Evolutionary conservation across 37 sponge, comb jelly and placozoan genomes (phyloP).

Genomic region (Oopsacas minuta): DNA sequence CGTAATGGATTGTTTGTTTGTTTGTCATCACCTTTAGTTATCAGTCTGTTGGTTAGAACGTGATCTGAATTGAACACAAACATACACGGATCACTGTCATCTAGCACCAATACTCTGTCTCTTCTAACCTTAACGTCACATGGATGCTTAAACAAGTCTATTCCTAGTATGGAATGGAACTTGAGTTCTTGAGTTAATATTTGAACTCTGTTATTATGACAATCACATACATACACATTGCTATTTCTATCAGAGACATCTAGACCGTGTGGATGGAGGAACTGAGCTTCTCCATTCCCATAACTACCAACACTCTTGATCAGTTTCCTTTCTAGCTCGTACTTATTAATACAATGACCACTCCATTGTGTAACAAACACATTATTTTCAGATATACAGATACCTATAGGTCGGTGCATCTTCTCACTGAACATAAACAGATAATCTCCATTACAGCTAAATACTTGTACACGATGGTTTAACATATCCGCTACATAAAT

Average conservation of each 20-base stretch:
- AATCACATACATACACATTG: background rate
- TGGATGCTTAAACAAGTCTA: background rate
- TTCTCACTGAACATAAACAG: slow-evolving; percentile 15
- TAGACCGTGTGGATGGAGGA: background rate
- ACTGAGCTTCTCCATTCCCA: slow-evolving; percentile 8
- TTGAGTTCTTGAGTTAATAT: background rate
- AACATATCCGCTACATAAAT: background rate
- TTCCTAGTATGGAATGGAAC: slow-evolving; percentile 19
- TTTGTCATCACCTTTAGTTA: background rate
- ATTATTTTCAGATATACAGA: background rate
- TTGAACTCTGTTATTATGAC: background rate
- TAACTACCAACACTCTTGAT: slow-evolving; percentile 12
- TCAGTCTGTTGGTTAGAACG: slow-evolving; percentile 19
- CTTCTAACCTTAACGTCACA: background rate
- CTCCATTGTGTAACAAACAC: background rate
- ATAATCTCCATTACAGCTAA: slow-evolving; percentile 8
- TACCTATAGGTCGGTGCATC: background rate
- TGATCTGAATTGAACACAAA: slow-evolving; percentile 12
- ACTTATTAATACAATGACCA: slow-evolving; percentile 4
- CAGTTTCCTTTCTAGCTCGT: slow-evolving; percentile 13
- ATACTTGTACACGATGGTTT: background rate
- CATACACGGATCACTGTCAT: slow-evolving; percentile 9
- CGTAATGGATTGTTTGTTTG: background rate
- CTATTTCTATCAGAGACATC: background rate
- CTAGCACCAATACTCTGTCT: slow-evolving; percentile 20